Conservation (phyloP, 1,140 invertebrate species). For the Drosophila sproati region DNA sequence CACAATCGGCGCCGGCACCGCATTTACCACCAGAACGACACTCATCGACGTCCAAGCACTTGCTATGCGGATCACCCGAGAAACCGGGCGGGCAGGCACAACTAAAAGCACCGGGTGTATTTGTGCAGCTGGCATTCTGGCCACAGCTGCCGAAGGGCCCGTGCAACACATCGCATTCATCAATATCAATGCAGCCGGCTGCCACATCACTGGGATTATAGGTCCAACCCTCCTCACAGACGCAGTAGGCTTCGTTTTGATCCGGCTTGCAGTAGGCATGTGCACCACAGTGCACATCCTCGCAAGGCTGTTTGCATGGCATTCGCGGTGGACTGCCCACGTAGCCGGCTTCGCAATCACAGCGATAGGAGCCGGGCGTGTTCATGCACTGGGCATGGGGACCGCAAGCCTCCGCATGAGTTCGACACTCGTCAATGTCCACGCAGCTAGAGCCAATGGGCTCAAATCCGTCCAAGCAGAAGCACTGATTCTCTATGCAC, state of each 20-base stretch:
- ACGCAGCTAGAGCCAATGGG: constrained; percentile 91
- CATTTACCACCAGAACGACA: constrained; percentile 88
- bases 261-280: constrained; percentile 96
- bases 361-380: constrained; percentile 92
- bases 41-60: constrained; percentile 94
- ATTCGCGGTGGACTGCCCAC: constrained; percentile 92
- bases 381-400: constrained; percentile 93
- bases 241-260: constrained; percentile 94
- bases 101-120: constrained; percentile 90
- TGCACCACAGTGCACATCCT: constrained; percentile 94
- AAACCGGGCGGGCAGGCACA: constrained; percentile 92
- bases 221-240: constrained; percentile 97
- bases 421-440: constrained; percentile 93
- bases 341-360: constrained; percentile 94
- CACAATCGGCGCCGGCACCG: constrained; percentile 91
- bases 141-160: constrained; percentile 93
- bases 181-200: constrained; percentile 95
- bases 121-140: constrained; percentile 92
- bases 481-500: constrained; percentile 94
- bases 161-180: constrained; percentile 94
- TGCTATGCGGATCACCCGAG: constrained; percentile 91
- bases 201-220: constrained; percentile 95
- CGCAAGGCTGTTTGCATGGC: constrained; percentile 95
- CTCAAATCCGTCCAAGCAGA: constrained; percentile 95
- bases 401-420: constrained; percentile 90